Conservation (phyloP, 2,888 invertebrate genomes). For the Unio delphinus region DNA sequence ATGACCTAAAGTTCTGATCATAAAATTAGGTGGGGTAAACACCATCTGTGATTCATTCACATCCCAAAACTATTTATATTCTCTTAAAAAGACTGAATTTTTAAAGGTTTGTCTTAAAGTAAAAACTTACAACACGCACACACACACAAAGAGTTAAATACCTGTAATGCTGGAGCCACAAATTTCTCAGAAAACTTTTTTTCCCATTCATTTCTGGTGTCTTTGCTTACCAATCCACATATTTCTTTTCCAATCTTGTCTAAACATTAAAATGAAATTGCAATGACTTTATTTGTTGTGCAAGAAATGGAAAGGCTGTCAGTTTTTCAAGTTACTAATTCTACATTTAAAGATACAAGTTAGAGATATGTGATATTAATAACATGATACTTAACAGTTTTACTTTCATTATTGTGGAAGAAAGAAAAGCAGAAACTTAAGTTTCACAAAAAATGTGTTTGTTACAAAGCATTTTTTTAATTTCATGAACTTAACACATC, state of each 20-base stretch:
- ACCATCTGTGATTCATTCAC: too few relatives aligned
- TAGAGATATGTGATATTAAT: too few relatives aligned
- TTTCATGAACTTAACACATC: not conserved
- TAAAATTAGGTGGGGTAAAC: too few relatives aligned
- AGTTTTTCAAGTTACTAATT: too few relatives aligned
- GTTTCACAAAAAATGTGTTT: not conserved
- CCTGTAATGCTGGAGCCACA: constrained; percentile 15
- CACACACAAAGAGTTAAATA: not conserved
- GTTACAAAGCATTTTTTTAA: not conserved
- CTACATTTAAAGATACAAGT: too few relatives aligned
- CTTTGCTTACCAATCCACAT: constrained; percentile 13
- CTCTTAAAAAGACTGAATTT: too few relatives aligned
- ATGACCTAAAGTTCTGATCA: too few relatives aligned
- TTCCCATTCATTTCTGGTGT: constrained; percentile 31
- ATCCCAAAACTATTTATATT: too few relatives aligned
- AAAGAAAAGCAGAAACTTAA: constrained; percentile 1
- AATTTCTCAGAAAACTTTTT: constrained; percentile 16
- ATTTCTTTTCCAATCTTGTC: constrained; percentile 4
- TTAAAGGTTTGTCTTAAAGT: too few relatives aligned
- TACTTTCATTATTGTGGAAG: not conserved
- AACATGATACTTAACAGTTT: too few relatives aligned
- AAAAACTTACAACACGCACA: too few relatives aligned
- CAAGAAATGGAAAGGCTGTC: not conserved
- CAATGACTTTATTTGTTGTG: not conserved
- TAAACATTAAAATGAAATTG: too few relatives aligned